Evolutionary conservation across 2,113 vertebrate genomes (phyloP), one percentile per base, ranked within the genome.

Genomic region (Phasianus colchicus): DNA sequence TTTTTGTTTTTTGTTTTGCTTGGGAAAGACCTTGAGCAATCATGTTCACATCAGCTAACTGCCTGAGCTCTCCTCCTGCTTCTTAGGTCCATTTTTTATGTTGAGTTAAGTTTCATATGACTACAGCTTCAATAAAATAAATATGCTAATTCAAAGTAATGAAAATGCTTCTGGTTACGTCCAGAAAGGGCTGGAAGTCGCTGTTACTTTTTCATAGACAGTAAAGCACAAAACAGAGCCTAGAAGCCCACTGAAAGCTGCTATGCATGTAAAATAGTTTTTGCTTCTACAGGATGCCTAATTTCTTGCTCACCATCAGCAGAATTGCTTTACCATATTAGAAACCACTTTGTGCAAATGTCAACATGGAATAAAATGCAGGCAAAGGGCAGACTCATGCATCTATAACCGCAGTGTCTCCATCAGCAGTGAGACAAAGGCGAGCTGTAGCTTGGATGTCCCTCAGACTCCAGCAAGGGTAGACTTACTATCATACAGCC

Each of bases 361-460:
- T 45, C 65, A 54, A 10, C 2, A 1, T 67, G 67, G 21, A 48
- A 83, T n/a, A 72, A 73, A 65, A 47, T 19, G 16, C 27, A 65
- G 17, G 77, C 57, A 18, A 82, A 71, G 32, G 38, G 52, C 21
- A 52, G 34, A 58, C 14, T 43, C 11, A 4, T 0, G 2, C 3
- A 4, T 24, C 15, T 6, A 32, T 78, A 77, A 25, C 24, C 38
- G 19, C 40, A n/a, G 20, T 29, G 24, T 38, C 21, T 70, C 57
- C 8, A 24, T 42, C 32, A 10, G 42, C 60, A 45, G n/a, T 13
- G 58, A 70, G 40, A 29, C 38, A 47, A 42, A 60, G 36, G 16
- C 32, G 20, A 87, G 11, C n/a, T 1, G 1, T 8, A 13, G 13
- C 22, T 24, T 2, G 6, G 38, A 24, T 2, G 1, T 32, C 60